Evolutionary conservation across 1,140 invertebrate genomes (phyloP).

Genomic region (Leptopilina clavipes): DNA sequence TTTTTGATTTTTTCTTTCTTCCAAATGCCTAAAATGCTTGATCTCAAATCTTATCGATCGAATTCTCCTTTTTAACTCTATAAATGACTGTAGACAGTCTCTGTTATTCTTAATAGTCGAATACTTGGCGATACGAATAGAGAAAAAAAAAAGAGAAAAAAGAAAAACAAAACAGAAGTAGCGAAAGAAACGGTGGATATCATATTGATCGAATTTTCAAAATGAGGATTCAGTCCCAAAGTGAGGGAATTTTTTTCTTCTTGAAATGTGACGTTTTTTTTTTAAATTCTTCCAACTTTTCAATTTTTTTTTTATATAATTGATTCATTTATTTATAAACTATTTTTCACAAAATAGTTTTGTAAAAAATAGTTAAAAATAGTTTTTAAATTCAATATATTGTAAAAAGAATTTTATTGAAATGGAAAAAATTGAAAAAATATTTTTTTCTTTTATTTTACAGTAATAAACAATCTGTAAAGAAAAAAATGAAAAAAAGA

Average conservation of each 20-base stretch:
- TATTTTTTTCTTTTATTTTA: too few relatives aligned
- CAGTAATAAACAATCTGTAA: too few relatives aligned
- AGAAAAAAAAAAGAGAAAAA: too few relatives aligned
- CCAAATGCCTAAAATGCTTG: not conserved
- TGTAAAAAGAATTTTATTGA: too few relatives aligned
- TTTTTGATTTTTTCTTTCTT: not conserved
- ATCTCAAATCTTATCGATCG: conserved; percentile 20
- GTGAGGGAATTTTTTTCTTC: not conserved
- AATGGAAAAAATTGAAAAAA: too few relatives aligned
- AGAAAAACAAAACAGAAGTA: too few relatives aligned
- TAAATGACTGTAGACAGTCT: conserved; percentile 5
- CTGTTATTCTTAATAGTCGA: conserved; percentile 14
- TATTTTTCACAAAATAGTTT: too few relatives aligned
- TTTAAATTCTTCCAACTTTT: not conserved
- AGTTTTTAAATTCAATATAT: too few relatives aligned
- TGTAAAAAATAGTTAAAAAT: too few relatives aligned
- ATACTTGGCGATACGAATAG: conserved; percentile 14
- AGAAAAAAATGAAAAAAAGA: too few relatives aligned
- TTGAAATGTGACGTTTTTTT: not conserved
- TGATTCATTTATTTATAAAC: too few relatives aligned
- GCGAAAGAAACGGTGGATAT: not conserved
- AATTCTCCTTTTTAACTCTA: conserved; percentile 10
- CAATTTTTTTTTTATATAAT: too few relatives aligned
- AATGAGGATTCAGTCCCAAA: not conserved
- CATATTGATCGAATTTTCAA: conserved; percentile 14